A percentile compares a stretch with the other conserved stretches of the same genome.
Conservation (phyloP, 2,113 vertebrate species). For the Paramisgurnus dabryanus region DNA sequence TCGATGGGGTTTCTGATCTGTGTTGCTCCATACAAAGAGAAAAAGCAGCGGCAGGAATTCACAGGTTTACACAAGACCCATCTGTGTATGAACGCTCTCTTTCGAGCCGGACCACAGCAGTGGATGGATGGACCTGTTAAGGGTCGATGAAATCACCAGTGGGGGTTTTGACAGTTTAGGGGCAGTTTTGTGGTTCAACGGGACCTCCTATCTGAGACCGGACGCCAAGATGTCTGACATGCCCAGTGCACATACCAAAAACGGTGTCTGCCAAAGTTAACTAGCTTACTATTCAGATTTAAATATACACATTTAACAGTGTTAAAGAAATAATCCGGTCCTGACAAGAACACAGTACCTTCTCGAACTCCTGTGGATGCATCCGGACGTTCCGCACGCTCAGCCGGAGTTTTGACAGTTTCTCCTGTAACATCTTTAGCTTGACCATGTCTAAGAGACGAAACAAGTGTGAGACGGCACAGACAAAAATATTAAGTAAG, state of each 20-base stretch:
- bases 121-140: constrained; percentile 45
- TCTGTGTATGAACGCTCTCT: neutral
- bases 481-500: neutral
- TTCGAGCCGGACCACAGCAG: constrained; percentile 17
- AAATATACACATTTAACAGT: too few species aligned
- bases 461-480: constrained; percentile 38
- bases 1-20: neutral
- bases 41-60: constrained; percentile 5
- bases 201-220: constrained; percentile 60
- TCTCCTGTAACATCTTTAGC: constrained; percentile 65
- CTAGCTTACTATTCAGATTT: neutral
- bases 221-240: constrained; percentile 65
- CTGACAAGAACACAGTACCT: constrained; percentile 70
- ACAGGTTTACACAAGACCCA: neutral
- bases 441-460: constrained; percentile 59
- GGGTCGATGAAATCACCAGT: constrained; percentile 59
- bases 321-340: neutral
- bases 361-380: constrained; percentile 83
- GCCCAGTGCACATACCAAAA: constrained; percentile 7
- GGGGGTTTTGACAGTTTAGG: constrained; percentile 41
- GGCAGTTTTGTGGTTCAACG: constrained; percentile 47
- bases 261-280: neutral
- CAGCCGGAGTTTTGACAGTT: constrained; percentile 57
- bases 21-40: constrained; percentile 30
- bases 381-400: constrained; percentile 62